Evolutionary conservation across 1,140 invertebrate species (phyloP).

Genomic region (Pogonomyrmex barbatus): DNA sequence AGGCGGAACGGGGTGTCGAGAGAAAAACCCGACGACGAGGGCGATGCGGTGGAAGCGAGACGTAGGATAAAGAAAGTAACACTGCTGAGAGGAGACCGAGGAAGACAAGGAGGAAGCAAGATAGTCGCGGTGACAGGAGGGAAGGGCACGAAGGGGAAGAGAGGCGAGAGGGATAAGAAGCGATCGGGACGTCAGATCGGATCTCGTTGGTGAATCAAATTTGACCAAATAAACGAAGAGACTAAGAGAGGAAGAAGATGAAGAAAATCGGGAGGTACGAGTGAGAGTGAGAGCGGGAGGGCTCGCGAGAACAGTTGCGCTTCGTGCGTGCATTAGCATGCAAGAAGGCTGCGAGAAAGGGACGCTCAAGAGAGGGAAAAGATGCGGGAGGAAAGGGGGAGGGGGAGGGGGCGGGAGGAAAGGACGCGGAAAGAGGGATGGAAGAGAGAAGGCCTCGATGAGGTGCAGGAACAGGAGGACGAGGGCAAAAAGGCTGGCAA

Average conservation of each 20-base stretch:
- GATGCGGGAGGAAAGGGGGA: too few species aligned
- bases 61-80: slow-evolving; percentile 24
- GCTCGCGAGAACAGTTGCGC: slow-evolving; percentile 82
- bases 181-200: slow-evolving; percentile 82
- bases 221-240: slow-evolving; percentile 81
- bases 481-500: slow-evolving; percentile 75
- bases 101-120: slow-evolving; percentile 17
- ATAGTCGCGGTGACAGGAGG: slow-evolving; percentile 43
- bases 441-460: slow-evolving; percentile 61
- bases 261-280: slow-evolving; percentile 36
- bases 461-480: slow-evolving; percentile 54
- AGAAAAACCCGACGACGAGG: slow-evolving; percentile 74
- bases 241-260: slow-evolving; percentile 25
- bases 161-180: slow-evolving; percentile 75
- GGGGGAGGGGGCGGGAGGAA: background rate
- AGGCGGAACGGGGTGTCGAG: slow-evolving; percentile 67
- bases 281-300: slow-evolving; percentile 63
- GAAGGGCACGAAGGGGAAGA: slow-evolving; percentile 39
- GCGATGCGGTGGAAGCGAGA: slow-evolving; percentile 45
- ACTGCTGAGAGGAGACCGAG: background rate
- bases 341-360: slow-evolving; percentile 76
- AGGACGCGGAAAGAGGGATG: slow-evolving; percentile 50
- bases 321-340: slow-evolving; percentile 83
- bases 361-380: slow-evolving; percentile 45
- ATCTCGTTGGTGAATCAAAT: slow-evolving; percentile 84